These are phyloP conservation scores for Sparidentex hasta DNA, from an alignment of 2,797 vertebrate species.

Conservation along the genomic window DNA sequence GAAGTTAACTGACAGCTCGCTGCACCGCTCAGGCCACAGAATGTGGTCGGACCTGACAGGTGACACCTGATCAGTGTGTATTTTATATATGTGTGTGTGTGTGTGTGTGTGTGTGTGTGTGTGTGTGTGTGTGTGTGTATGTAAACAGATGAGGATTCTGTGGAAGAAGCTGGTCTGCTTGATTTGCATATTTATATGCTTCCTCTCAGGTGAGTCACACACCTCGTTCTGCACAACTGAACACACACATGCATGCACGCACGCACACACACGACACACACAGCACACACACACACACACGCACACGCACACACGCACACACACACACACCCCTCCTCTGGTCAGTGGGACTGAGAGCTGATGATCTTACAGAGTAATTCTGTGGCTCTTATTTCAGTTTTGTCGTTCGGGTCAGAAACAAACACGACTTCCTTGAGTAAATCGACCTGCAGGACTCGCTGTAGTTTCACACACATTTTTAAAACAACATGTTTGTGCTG, in stretches of 20 bases:
- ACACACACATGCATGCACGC: not conserved
- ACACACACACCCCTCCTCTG: too few relatives aligned
- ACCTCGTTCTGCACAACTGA: not conserved
- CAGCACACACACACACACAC: not conserved
- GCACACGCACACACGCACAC: too few relatives aligned
- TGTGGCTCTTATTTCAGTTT: too few relatives aligned
- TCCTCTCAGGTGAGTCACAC: not conserved
- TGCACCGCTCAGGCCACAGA: slow-evolving; percentile 9
- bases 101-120: too few relatives aligned
- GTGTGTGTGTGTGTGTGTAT: not conserved
- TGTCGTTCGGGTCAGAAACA: too few relatives aligned
- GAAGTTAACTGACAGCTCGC: not conserved
- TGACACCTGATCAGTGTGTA: not conserved
- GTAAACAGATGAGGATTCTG: not conserved
- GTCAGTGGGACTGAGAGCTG: not conserved
- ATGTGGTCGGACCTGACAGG: slow-evolving; percentile 45
- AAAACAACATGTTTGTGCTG: not conserved
- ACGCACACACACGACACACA: too few relatives aligned
- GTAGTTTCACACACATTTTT: too few relatives aligned
- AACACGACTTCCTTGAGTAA: too few relatives aligned
- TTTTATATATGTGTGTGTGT: too few relatives aligned
- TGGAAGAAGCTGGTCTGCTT: not conserved
- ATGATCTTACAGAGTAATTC: not conserved
- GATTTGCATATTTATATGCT: not conserved
- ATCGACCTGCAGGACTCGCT: too few relatives aligned